These are phyloP conservation scores for Temnothorax longispinosus DNA, from an alignment of 1,140 invertebrate species.

Conservation along the genomic window DNA sequence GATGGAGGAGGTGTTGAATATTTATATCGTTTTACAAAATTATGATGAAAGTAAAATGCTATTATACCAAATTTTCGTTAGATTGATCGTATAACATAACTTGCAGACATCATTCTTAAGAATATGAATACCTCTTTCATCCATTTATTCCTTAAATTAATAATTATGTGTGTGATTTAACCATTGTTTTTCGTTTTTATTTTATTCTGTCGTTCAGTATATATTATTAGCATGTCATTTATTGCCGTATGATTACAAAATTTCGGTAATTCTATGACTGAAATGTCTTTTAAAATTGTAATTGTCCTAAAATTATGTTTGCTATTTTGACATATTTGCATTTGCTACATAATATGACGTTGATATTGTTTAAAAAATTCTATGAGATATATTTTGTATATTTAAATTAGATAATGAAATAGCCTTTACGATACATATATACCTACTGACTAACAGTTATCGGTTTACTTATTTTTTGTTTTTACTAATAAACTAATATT, in stretches of 20 bases:
- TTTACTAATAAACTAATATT: slow-evolving; percentile 37
- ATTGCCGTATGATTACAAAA: background rate
- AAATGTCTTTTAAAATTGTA: background rate
- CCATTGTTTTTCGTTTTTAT: background rate
- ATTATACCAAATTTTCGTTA: background rate
- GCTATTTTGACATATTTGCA: background rate
- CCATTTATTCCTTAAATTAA: slow-evolving; percentile 23
- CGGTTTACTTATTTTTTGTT: slow-evolving; percentile 24
- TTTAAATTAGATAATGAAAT: background rate
- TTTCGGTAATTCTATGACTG: background rate
- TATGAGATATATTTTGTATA: background rate
- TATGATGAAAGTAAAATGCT: background rate
- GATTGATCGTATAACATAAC: background rate
- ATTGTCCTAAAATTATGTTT: background rate
- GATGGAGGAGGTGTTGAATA: slow-evolving; percentile 9
- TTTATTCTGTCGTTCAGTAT: slow-evolving; percentile 17
- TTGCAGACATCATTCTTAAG: background rate
- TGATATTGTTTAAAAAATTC: background rate
- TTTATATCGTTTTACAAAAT: slow-evolving; percentile 15
- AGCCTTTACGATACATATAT: background rate
- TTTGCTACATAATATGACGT: background rate
- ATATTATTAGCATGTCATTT: background rate
- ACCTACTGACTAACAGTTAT: slow-evolving; percentile 20
- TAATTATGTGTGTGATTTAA: slow-evolving; percentile 14
- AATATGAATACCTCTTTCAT: slow-evolving; percentile 8